Percentiles rank a stretch among this genome's conserved stretches.
Conservation (phyloP, 2,797 vertebrate species). For the Leptoclinus maculatus region DNA sequence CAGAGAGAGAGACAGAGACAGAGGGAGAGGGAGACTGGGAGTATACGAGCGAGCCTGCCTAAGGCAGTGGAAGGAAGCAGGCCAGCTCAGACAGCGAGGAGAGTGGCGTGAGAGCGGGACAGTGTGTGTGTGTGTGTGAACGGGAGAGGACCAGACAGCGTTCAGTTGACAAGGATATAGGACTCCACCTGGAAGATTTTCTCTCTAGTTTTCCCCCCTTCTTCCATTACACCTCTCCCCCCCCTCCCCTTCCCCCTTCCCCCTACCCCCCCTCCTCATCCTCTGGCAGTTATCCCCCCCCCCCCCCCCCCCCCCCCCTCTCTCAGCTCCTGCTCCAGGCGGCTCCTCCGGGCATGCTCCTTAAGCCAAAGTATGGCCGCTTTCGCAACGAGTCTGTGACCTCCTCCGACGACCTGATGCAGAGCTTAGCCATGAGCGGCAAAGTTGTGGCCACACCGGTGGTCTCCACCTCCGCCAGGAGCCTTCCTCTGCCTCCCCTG, state of each 20-base stretch:
- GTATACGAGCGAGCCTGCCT: slow-evolving; percentile 61
- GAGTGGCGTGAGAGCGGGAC: slow-evolving; percentile 76
- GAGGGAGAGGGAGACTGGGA: slow-evolving; percentile 58
- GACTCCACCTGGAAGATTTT: slow-evolving; percentile 67
- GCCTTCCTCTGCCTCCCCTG: slow-evolving; percentile 81
- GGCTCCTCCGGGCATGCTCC: slow-evolving; percentile 90
- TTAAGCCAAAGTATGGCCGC: slow-evolving; percentile 93
- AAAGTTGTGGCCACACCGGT: slow-evolving; percentile 86
- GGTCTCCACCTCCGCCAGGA: slow-evolving; percentile 78
- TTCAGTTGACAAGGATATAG: slow-evolving; percentile 71
- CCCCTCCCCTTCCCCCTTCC: slow-evolving; percentile 43
- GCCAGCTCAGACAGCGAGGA: slow-evolving; percentile 74
- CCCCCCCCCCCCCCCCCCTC: slow-evolving; percentile 40
- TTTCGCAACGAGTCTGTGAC: slow-evolving; percentile 92
- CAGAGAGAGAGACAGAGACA: slow-evolving; percentile 42
- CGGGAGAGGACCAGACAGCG: slow-evolving; percentile 74
- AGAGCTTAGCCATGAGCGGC: slow-evolving; percentile 89
- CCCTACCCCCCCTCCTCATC: slow-evolving; percentile 49
- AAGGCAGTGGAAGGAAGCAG: slow-evolving; percentile 68
- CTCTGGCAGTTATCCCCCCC: slow-evolving; percentile 63
- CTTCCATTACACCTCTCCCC: slow-evolving; percentile 58
- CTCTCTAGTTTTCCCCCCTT: slow-evolving; percentile 54
- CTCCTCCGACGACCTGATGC: slow-evolving; percentile 89
- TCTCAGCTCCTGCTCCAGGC: slow-evolving; percentile 74
- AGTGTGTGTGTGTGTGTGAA: slow-evolving; percentile 60